A percentile compares a stretch with the other conserved stretches of the same genome.
Evolutionary conservation across 2,888 invertebrate genomes (phyloP).

Genomic region (Acleris sparsana): DNA sequence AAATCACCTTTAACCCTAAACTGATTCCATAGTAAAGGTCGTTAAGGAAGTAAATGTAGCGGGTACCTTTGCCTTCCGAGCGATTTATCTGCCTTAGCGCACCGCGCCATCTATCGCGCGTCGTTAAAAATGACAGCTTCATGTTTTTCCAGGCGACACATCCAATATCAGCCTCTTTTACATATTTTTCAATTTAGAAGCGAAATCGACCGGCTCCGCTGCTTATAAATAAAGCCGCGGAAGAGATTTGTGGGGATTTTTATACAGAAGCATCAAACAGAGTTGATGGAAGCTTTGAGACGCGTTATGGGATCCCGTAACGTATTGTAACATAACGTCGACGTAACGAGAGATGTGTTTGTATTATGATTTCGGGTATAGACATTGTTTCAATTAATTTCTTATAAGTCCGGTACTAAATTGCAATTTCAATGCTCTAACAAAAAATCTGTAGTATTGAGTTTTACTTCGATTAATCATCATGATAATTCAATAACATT

Average conservation of each 20-base stretch:
- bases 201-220: conserved; percentile 55
- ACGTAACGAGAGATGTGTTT: neutral
- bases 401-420: neutral
- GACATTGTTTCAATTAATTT: no score
- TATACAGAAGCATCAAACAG: conserved; percentile 13
- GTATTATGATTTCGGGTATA: no score
- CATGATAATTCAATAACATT: no score
- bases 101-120: conserved; percentile 62
- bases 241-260: conserved; percentile 51
- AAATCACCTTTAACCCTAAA: conserved; percentile 78
- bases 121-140: conserved; percentile 75
- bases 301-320: neutral
- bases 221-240: conserved; percentile 60
- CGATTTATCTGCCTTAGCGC: conserved; percentile 66
- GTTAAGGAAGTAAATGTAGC: conserved; percentile 80
- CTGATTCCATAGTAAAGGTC: conserved; percentile 73
- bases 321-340: no score
- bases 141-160: conserved; percentile 70
- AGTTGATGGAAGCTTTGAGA: conserved; percentile 18
- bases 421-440: neutral
- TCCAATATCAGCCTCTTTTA: conserved; percentile 71
- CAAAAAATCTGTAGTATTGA: no score
- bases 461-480: no score
- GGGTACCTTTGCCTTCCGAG: conserved; percentile 63
- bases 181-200: conserved; percentile 75